phyloP scores from a whole-genome alignment of 2,888 invertebrate species.

The Melanostoma scalare region DNA sequence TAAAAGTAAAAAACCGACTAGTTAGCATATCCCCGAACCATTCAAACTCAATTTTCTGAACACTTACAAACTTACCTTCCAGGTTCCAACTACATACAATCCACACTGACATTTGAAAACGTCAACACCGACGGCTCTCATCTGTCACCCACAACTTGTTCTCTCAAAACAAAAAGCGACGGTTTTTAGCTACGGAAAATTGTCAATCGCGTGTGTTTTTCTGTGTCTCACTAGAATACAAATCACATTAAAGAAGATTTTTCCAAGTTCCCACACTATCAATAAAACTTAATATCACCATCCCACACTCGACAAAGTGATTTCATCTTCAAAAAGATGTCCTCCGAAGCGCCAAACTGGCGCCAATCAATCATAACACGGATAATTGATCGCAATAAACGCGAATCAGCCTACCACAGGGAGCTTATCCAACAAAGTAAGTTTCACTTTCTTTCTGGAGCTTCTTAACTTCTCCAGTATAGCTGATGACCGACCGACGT shows the following conservation, averaged over 20 bases:
- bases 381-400: constrained; percentile 88
- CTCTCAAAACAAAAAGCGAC: constrained; percentile 66
- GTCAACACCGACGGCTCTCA: constrained; percentile 26
- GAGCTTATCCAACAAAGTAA: constrained; percentile 92
- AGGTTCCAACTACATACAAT: neutral
- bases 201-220: constrained; percentile 67
- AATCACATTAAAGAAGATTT: constrained; percentile 51
- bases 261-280: constrained; percentile 13
- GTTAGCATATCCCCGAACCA: constrained; percentile 18
- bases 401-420: constrained; percentile 89
- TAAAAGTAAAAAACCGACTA: neutral
- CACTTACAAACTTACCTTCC: constrained; percentile 5
- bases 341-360: constrained; percentile 84
- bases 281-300: neutral
- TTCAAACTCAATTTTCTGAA: neutral
- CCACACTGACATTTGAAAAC: constrained; percentile 60
- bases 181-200: constrained; percentile 54
- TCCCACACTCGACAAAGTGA: constrained; percentile 16
- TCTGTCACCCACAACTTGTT: constrained; percentile 58
- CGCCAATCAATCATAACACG: constrained; percentile 87
- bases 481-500: neutral
- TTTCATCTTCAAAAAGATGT: constrained; percentile 75
- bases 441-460: constrained; percentile 78
- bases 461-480: neutral
- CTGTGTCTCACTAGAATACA: constrained; percentile 34